Conservation (phyloP, 2,113 vertebrate species). For the Anthoscopus minutus region DNA sequence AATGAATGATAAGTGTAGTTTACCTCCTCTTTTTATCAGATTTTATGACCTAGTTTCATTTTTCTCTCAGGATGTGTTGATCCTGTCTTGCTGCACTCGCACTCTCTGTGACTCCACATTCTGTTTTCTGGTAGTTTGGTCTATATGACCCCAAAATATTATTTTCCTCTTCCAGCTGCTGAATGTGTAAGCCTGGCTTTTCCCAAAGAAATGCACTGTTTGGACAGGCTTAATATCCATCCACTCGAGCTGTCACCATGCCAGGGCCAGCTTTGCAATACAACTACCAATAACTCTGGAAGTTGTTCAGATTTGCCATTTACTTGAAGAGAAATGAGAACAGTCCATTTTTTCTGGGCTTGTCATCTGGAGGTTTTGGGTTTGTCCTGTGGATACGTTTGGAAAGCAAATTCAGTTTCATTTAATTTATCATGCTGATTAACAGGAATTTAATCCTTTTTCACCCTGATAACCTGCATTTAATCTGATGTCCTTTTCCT, state of each 20-base stretch:
- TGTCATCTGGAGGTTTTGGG: background rate
- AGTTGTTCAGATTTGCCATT: background rate
- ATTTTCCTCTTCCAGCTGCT: background rate
- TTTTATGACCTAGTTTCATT: background rate
- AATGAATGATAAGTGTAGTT: background rate
- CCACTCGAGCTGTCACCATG: rapidly evolving
- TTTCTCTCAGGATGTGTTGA: background rate
- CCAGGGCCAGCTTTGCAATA: background rate
- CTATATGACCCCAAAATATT: background rate
- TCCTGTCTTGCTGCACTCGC: background rate
- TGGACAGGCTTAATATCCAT: background rate
- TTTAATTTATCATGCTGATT: background rate
- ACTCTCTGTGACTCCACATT: background rate
- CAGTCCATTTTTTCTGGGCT: background rate
- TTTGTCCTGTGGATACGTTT: background rate
- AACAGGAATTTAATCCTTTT: background rate
- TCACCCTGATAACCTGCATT: background rate
- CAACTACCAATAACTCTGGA: background rate
- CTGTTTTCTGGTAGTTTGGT: background rate
- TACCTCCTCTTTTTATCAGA: background rate
- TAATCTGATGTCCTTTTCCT: background rate
- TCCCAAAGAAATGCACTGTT: background rate
- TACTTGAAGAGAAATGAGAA: background rate
- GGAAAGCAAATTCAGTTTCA: background rate
- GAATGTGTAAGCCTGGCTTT: background rate